A percentile compares a stretch with the other conserved stretches of the same genome.
Evolutionary conservation across 2,113 vertebrate species (phyloP).

Genomic region (Mohoua ochrocephala): DNA sequence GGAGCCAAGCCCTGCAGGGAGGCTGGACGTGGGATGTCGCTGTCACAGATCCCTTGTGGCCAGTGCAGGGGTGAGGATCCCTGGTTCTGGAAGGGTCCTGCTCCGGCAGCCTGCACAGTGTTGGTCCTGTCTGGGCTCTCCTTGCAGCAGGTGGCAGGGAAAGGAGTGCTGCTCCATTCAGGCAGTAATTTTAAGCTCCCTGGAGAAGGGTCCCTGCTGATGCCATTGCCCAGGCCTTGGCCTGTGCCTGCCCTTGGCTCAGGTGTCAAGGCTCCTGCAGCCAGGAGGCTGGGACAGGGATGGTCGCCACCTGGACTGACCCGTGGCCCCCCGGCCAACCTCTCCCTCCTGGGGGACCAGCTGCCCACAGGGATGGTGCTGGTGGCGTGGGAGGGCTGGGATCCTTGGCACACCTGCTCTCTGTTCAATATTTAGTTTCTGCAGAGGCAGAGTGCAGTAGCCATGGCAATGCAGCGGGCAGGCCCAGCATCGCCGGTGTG

Average conservation of each 20-base stretch:
- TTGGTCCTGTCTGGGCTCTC: background rate
- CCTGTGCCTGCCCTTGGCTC: background rate
- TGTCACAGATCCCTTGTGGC: background rate
- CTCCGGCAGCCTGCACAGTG: background rate
- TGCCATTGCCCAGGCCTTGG: background rate
- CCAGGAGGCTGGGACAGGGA: fast-evolving
- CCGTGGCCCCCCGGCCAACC: fast-evolving
- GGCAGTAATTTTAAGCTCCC: background rate
- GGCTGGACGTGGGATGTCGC: background rate
- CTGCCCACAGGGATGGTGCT: background rate
- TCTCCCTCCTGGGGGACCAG: background rate
- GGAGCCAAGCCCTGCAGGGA: background rate
- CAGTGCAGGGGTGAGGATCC: background rate
- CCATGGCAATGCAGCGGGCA: constrained; percentile 51
- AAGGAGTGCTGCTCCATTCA: background rate
- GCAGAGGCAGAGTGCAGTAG: constrained; percentile 40
- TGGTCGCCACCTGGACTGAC: fast-evolving
- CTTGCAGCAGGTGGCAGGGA: background rate
- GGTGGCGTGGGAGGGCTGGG: background rate
- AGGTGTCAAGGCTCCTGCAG: fast-evolving
- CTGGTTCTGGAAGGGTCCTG: fast-evolving
- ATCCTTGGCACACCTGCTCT: background rate
- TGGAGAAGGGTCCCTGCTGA: background rate
- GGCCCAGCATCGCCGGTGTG: background rate
- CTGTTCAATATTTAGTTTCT: constrained; percentile 36